Percentiles rank a stretch among this genome's conserved stretches.
Evolutionary conservation across 2,797 vertebrate species (phyloP).

Genomic region (Sebastes iracundus): DNA sequence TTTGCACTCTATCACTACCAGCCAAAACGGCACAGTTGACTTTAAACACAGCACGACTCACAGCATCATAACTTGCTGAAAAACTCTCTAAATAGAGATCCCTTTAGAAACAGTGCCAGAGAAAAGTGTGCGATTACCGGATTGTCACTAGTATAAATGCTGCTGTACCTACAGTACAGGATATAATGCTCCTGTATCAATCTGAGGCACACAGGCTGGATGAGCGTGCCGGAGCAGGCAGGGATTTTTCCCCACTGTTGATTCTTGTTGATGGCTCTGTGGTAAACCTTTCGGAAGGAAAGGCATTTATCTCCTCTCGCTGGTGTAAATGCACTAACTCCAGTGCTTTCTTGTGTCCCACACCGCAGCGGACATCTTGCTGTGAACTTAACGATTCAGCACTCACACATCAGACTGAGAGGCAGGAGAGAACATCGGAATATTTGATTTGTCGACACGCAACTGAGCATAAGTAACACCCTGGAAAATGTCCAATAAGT

Average conservation of each 20-base stretch:
- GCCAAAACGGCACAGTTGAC: neutral
- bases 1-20: neutral
- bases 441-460: conserved; percentile 78
- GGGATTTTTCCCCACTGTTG: conserved; percentile 13
- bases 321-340: conserved; percentile 65
- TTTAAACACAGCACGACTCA: neutral
- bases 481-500: conserved; percentile 72
- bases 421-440: conserved; percentile 75
- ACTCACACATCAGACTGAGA: conserved; percentile 70
- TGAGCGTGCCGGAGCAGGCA: neutral
- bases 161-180: neutral
- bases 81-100: neutral
- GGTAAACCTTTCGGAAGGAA: conserved; percentile 76
- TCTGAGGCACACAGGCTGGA: neutral
- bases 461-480: conserved; percentile 71
- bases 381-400: conserved; percentile 74
- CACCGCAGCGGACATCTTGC: conserved; percentile 65
- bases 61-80: neutral
- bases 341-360: conserved; percentile 47
- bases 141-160: conserved; percentile 1
- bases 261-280: conserved; percentile 53
- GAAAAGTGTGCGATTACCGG: conserved; percentile 7
- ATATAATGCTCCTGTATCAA: neutral
- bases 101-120: neutral
- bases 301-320: conserved; percentile 66